Base-by-base conservation (phyloP, 2,888 invertebrate species). In the Bellardia bayeri region DNA sequence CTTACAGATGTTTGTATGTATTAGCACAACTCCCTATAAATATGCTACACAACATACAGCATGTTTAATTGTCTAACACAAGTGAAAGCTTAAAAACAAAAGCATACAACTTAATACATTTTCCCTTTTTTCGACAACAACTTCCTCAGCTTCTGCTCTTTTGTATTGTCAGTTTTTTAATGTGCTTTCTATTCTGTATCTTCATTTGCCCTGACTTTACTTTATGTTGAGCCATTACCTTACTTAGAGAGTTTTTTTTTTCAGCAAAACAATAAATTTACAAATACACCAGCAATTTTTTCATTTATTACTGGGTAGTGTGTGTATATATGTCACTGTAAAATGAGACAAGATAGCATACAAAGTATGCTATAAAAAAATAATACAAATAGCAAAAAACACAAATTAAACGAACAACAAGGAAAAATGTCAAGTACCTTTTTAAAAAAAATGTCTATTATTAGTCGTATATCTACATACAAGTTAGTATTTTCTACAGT, bases 401-500 rank as follows among this genome's bases (percentile, higher is more conserved):
- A 78, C 54, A 71, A 83, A 75, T 82, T 66, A 83, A 78, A 71
- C 63, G 61, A 56, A 78, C 78, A 84, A 78, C 56, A 49, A 54
- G 33, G 16, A 40, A 80, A 85, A 85, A 79, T 87, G 88, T 89
- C 88, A 88, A 88, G 88, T 85, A 88, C 83, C 88, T 81, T 88
- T 88, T 86, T 80, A 72, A 72, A 51, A 80, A 75, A 82, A 63
- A 42, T 79, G 74, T 87, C 79, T 74, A 78, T 82, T 81, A 68
- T 56, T 33, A 81, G 42, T 40, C 51, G 33, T 58, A 61, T 54
- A 14, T 37, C 56, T 11, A 74, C 63, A 68, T 13, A 76, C 63
- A 87, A 23, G 37, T 61, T n/a, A 16, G 9, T 42, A 42, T 45
- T 11, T 68, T 54, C 23, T 45, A n/a, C 7, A 14, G 14, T 78